A percentile compares a stretch with the other conserved stretches of the same genome.
Evolutionary conservation across 1,140 invertebrate genomes (phyloP).

Genomic region (Cyclina sinensis): DNA sequence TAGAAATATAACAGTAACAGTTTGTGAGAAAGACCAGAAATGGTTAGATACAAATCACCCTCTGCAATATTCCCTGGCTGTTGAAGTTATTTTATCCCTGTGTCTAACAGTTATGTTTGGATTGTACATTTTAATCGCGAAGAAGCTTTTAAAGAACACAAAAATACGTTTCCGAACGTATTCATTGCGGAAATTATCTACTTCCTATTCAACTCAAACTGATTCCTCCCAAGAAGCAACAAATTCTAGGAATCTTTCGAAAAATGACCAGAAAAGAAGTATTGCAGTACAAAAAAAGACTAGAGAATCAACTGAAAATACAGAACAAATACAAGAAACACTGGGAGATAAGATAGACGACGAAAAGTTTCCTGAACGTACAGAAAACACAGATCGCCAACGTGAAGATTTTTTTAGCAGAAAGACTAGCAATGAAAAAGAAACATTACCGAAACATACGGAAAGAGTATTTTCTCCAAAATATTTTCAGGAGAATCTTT

Average conservation of each 20-base stretch:
- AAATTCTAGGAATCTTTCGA: too few relatives aligned
- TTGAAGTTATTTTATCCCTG: constrained; percentile 5
- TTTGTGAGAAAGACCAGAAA: constrained; percentile 47
- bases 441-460: too few relatives aligned
- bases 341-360: background rate
- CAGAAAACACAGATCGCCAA: background rate
- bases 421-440: too few relatives aligned
- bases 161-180: background rate
- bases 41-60: constrained; percentile 14
- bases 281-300: background rate
- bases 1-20: constrained; percentile 21
- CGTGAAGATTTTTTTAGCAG: background rate
- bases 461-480: too few relatives aligned
- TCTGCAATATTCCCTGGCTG: background rate
- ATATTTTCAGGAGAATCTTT: too few relatives aligned
- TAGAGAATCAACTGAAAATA: too few relatives aligned
- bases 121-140: constrained; percentile 34
- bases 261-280: background rate
- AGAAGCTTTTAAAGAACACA: background rate
- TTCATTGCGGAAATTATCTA: background rate
- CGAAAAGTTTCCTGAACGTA: background rate
- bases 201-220: background rate
- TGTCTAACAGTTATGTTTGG: constrained; percentile 25
- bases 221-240: background rate
- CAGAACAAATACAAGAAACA: too few relatives aligned